These are phyloP conservation scores for Calephelis nemesis DNA, from an alignment of 1,140 invertebrate species.

Conservation along the genomic window DNA sequence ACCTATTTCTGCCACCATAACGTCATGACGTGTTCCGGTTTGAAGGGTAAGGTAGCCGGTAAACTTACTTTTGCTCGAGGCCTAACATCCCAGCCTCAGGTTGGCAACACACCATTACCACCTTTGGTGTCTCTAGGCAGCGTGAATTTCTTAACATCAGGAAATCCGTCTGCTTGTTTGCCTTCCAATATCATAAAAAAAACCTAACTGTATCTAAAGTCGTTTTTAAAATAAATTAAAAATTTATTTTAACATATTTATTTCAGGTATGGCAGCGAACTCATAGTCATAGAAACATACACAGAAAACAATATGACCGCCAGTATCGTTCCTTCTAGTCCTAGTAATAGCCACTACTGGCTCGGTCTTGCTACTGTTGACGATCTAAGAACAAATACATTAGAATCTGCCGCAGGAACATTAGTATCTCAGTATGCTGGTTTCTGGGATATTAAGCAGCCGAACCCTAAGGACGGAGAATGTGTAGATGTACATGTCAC, in stretches of 20 bases:
- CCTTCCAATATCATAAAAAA: too few species aligned
- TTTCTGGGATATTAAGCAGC: slow-evolving; percentile 93
- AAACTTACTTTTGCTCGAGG: too few species aligned
- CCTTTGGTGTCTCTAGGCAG: too few species aligned
- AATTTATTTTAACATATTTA: background rate
- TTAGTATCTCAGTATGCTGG: slow-evolving; percentile 96
- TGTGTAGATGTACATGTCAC: slow-evolving; percentile 90
- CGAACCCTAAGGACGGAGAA: slow-evolving; percentile 90
- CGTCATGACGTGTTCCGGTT: too few species aligned
- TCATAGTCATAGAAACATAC: slow-evolving; percentile 94
- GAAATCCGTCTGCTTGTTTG: too few species aligned
- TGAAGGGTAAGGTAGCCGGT: too few species aligned
- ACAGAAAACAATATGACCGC: slow-evolving; percentile 94
- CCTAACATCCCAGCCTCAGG: too few species aligned
- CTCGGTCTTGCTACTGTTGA: slow-evolving; percentile 93
- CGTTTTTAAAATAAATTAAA: too few species aligned
- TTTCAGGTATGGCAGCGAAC: slow-evolving; percentile 93
- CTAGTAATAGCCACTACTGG: slow-evolving; percentile 88
- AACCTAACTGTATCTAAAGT: too few species aligned
- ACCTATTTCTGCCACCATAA: too few species aligned
- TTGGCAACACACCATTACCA: too few species aligned
- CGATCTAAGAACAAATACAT: slow-evolving; percentile 94
- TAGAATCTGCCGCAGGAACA: slow-evolving; percentile 94
- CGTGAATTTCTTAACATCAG: too few species aligned
- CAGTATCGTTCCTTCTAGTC: slow-evolving; percentile 84